Conservation (phyloP, 2,797 vertebrate species). For the Babyrousa celebensis region DNA sequence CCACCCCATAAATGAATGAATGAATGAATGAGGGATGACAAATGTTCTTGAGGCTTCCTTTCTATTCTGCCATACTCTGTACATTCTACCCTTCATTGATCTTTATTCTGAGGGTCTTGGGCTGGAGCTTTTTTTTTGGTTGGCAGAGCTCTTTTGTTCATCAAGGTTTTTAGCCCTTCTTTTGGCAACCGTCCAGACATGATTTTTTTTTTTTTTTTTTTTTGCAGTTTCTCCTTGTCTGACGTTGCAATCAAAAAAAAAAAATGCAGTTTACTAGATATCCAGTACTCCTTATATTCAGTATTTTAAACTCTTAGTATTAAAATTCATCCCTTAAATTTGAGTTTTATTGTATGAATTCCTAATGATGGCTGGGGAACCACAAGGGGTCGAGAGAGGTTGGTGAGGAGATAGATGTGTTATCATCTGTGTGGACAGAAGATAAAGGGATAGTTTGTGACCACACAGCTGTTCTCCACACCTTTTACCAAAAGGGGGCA, state of each 20-base stretch:
- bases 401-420: not conserved
- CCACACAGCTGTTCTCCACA: not conserved
- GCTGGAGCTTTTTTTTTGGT: not conserved
- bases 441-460: not conserved
- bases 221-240: slow-evolving; percentile 1
- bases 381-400: not conserved
- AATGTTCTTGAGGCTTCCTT: not conserved
- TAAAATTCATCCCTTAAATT: not conserved
- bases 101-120: not conserved
- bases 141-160: not conserved
- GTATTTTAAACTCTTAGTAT: not conserved
- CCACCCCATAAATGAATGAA: not conserved
- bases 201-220: not conserved
- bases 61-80: not conserved
- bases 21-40: not conserved
- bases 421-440: not conserved
- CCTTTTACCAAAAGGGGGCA: slow-evolving; percentile 27
- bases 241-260: not conserved
- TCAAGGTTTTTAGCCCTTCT: not conserved
- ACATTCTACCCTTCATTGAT: not conserved
- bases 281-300: not conserved
- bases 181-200: not conserved
- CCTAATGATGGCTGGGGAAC: not conserved
- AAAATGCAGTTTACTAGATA: not conserved
- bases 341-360: not conserved